Evolutionary conservation across 2,113 vertebrate species (phyloP).

Genomic region (Apodemus speciosus): DNA sequence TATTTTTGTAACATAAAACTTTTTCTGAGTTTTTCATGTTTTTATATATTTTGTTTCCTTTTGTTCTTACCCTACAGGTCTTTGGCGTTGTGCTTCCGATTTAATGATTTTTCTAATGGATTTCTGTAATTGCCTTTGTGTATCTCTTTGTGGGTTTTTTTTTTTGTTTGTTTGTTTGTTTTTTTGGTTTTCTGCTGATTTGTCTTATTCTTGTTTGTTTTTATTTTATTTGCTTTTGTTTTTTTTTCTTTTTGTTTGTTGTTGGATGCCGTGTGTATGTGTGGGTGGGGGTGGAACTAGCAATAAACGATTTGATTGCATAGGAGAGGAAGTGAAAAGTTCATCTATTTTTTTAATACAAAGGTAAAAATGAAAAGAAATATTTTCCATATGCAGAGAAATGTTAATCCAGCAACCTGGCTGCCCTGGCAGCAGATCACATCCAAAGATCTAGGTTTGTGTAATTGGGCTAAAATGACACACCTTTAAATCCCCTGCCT

Average conservation of each 20-base stretch:
- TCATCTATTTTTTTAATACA: neutral
- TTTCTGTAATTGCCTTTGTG: neutral
- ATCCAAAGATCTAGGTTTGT: too few species aligned
- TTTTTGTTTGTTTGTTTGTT: neutral
- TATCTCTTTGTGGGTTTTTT: fast-evolving
- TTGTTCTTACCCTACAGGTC: neutral
- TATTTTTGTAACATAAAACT: neutral
- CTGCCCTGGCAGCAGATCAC: too few species aligned
- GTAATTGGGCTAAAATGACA: too few species aligned
- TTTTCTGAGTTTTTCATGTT: neutral
- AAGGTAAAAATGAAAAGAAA: neutral
- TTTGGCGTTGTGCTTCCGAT: neutral
- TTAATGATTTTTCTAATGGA: neutral
- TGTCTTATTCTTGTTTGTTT: neutral
- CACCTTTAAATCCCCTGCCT: too few species aligned
- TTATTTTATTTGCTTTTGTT: neutral
- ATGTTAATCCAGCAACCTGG: too few species aligned
- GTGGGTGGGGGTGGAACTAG: too few species aligned
- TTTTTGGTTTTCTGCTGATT: neutral
- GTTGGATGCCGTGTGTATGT: neutral
- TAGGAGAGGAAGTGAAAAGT: too few species aligned
- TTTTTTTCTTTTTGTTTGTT: neutral
- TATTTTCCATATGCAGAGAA: neutral
- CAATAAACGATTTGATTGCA: too few species aligned
- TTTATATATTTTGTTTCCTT: neutral